These are phyloP conservation scores for Dynastes grantii DNA, from an alignment of 2,888 invertebrate genomes.

Conservation along the genomic window DNA sequence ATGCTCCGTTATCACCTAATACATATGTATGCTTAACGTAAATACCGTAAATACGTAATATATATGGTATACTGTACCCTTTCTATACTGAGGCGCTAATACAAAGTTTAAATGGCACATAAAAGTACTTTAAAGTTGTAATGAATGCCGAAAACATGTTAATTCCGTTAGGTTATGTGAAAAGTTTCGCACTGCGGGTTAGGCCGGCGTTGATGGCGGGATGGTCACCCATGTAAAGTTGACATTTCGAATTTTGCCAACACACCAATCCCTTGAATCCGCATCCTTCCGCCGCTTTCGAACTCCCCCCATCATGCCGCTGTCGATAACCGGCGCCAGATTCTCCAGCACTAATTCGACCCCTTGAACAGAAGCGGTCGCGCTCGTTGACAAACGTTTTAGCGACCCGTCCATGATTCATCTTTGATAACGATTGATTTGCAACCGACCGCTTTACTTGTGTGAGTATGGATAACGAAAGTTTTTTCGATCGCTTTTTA, in stretches of 20 bases:
- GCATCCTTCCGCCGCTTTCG: background rate
- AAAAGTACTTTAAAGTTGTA: constrained; percentile 49
- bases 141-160: constrained; percentile 50
- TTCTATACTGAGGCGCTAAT: constrained; percentile 30
- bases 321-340: constrained; percentile 26
- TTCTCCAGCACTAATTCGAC: constrained; percentile 2
- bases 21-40: too few relatives aligned
- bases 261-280: background rate
- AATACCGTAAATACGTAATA: constrained; percentile 33
- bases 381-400: constrained; percentile 21
- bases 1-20: too few relatives aligned
- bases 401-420: constrained; percentile 9
- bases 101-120: constrained; percentile 46
- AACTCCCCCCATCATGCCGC: background rate
- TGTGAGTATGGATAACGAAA: background rate
- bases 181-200: constrained; percentile 42
- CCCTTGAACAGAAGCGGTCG: constrained; percentile 14
- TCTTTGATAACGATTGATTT: constrained; percentile 20
- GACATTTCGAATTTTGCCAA: constrained; percentile 37
- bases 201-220: constrained; percentile 9
- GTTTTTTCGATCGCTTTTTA: background rate
- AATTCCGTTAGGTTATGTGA: constrained; percentile 49
- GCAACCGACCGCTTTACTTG: background rate
- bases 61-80: background rate
- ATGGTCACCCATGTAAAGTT: constrained; percentile 38